Conservation (phyloP, 1,140 invertebrate genomes). For the Ptiloglossa arizonensis region DNA sequence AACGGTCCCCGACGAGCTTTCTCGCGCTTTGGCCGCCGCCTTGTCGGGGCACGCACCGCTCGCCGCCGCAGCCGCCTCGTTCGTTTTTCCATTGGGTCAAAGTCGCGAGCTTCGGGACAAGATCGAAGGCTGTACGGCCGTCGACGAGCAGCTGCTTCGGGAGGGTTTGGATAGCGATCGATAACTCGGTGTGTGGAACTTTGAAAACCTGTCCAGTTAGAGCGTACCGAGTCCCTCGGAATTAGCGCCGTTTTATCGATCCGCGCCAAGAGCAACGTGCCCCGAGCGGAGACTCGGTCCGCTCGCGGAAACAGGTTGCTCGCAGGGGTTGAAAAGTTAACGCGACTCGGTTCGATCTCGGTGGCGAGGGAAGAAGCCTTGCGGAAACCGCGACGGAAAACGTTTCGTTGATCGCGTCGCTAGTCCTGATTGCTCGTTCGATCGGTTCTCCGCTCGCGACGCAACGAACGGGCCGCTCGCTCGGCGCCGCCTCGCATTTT, state of each 20-base stretch:
- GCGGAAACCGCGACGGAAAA: conserved; percentile 62
- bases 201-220: not conserved
- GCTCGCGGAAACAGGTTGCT: conserved; percentile 25
- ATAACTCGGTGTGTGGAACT: not conserved
- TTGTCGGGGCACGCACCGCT: too few relatives aligned
- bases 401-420: conserved; percentile 74
- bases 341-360: conserved; percentile 52
- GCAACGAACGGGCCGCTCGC: too few relatives aligned
- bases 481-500: too few relatives aligned
- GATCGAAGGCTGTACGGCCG: not conserved
- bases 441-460: conserved; percentile 69
- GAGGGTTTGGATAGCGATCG: not conserved
- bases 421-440: conserved; percentile 66
- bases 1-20: too few relatives aligned
- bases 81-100: conserved; percentile 34
- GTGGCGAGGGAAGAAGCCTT: conserved; percentile 64
- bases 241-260: conserved; percentile 25
- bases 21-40: conserved; percentile 14
- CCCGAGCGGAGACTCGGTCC: not conserved
- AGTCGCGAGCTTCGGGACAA: conserved; percentile 33
- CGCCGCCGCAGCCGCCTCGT: too few relatives aligned
- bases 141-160: not conserved
- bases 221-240: not conserved
- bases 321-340: conserved; percentile 60
- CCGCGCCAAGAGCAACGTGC: too few relatives aligned